phyloP scores from a whole-genome alignment of 2,113 vertebrate species.

The Vidua chalybeata region DNA sequence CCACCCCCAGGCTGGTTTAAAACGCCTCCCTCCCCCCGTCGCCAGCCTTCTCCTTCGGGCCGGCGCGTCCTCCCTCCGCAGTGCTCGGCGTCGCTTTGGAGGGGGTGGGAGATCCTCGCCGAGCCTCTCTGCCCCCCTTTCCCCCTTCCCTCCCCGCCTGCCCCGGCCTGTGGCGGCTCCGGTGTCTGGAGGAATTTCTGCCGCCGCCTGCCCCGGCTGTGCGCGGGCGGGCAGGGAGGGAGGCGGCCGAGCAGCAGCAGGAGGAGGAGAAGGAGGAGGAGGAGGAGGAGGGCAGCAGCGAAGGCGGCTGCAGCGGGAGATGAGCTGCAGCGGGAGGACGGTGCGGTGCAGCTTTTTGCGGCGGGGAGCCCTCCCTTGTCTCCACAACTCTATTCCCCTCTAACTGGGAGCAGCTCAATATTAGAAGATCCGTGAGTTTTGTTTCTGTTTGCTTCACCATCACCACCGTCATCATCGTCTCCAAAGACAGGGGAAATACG shows the following conservation, averaged over 20 bases:
- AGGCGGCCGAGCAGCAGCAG: background rate
- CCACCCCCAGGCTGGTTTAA: constrained; percentile 7
- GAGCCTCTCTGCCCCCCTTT: background rate
- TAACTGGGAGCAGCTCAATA: background rate
- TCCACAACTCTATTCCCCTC: background rate
- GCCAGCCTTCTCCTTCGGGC: constrained; percentile 18
- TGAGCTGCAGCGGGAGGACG: constrained; percentile 60
- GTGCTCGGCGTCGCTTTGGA: background rate
- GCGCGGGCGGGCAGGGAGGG: background rate
- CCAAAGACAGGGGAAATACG: background rate
- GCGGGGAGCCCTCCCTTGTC: constrained; percentile 6
- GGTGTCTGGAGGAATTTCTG: constrained; percentile 53
- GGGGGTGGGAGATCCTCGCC: background rate
- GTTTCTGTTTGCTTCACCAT: background rate
- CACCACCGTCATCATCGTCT: background rate
- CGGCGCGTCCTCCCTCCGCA: constrained; percentile 29
- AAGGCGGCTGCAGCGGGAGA: constrained; percentile 44
- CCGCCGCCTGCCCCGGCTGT: background rate
- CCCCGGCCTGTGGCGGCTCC: constrained; percentile 8
- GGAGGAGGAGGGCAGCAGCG: background rate
- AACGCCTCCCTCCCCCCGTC: constrained; percentile 31
- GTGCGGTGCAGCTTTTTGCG: constrained; percentile 38
- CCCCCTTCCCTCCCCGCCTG: background rate
- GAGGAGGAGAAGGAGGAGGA: background rate
- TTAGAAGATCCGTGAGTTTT: background rate